These are phyloP conservation scores for Protophormia terraenovae DNA, from an alignment of 2,888 invertebrate genomes.

Conservation along the genomic window DNA sequence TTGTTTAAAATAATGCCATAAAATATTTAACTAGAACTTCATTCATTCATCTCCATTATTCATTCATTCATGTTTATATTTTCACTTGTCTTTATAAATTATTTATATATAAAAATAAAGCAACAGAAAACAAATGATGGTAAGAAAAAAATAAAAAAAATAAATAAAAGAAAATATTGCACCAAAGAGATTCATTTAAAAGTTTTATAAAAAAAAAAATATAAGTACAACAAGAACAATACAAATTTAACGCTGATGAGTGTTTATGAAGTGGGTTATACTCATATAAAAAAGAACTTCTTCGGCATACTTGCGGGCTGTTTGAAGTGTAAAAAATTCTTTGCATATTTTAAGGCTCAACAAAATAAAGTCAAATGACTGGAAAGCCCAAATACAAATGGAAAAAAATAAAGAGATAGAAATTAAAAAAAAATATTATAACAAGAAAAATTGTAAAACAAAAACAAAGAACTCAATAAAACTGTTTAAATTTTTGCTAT, in stretches of 20 bases:
- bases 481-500: neutral
- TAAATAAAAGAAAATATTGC: neutral
- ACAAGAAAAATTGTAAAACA: neutral
- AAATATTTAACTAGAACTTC: neutral
- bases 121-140: neutral
- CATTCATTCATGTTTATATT: neutral
- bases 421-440: neutral
- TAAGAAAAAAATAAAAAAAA: neutral
- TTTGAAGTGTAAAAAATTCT: conserved; percentile 31
- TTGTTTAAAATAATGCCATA: neutral
- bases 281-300: neutral
- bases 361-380: neutral
- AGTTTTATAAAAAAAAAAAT: neutral
- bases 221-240: neutral
- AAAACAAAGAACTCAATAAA: neutral
- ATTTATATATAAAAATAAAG: conserved; percentile 15
- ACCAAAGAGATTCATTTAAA: conserved; percentile 39
- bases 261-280: conserved; percentile 28
- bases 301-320: conserved; percentile 39
- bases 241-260: neutral
- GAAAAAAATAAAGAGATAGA: neutral
- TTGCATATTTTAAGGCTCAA: conserved; percentile 26
- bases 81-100: conserved; percentile 2
- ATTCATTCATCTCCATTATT: conserved; percentile 6
- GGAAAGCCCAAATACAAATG: neutral